These are phyloP conservation scores for Coronaproctus castanopsis DNA, from an alignment of 2,888 invertebrate genomes.

Conservation along the genomic window DNA sequence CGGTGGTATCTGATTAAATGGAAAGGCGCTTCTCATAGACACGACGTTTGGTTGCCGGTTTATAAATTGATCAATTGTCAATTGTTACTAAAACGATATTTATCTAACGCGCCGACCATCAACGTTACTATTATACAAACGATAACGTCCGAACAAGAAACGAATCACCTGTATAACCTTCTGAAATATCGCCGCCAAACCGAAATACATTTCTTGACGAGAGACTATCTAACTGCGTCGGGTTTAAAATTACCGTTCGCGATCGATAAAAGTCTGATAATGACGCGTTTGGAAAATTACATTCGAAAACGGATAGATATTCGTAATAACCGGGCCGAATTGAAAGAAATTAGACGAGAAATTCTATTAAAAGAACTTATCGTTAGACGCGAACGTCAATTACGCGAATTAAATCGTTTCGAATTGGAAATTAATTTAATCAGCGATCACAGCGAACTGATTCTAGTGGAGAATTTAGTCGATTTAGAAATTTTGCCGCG, in stretches of 20 bases:
- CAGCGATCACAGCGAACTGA: background rate
- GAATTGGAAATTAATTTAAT: background rate
- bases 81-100: background rate
- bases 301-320: background rate
- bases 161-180: too few relatives aligned
- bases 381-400: background rate
- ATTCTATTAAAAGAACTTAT: background rate
- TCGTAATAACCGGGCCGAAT: background rate
- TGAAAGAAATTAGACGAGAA: background rate
- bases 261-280: background rate
- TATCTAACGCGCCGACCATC: background rate
- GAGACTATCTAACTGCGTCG: background rate
- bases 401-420: background rate
- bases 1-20: background rate
- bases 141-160: too few relatives aligned
- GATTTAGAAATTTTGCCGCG: background rate
- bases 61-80: background rate
- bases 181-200: too few relatives aligned
- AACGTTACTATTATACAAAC: too few relatives aligned
- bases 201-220: too few relatives aligned
- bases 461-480: background rate
- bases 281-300: background rate
- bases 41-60: background rate
- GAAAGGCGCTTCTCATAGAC: background rate
- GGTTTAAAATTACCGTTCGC: background rate